These are phyloP conservation scores for Lasioglossum marginatum DNA, from an alignment of 2,888 invertebrate species.

Conservation along the genomic window DNA sequence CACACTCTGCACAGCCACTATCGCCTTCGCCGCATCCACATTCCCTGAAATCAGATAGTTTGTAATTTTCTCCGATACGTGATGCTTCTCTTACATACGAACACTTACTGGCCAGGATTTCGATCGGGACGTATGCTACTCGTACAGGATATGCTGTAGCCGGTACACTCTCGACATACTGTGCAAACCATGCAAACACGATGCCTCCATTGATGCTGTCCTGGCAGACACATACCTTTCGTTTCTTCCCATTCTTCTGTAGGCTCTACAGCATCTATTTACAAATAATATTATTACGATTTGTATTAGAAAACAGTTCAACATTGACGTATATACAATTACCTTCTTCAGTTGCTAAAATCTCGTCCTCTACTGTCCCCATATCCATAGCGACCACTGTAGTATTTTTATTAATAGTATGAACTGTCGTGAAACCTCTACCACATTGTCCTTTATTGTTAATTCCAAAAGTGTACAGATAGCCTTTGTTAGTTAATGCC, in stretches of 20 bases:
- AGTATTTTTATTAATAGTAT: slow-evolving; percentile 84
- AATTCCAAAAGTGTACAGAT: slow-evolving; percentile 97
- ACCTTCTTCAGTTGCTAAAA: slow-evolving; percentile 81
- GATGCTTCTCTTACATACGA: neutral
- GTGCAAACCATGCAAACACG: slow-evolving; percentile 96
- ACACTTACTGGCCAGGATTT: slow-evolving; percentile 84
- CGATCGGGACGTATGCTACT: slow-evolving; percentile 91
- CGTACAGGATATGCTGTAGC: slow-evolving; percentile 94
- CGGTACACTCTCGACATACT: slow-evolving; percentile 96
- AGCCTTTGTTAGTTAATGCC: slow-evolving; percentile 94
- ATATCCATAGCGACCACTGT: slow-evolving; percentile 86
- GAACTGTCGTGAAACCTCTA: slow-evolving; percentile 89
- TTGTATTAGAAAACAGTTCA: neutral
- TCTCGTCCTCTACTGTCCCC: slow-evolving; percentile 82
- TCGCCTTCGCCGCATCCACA: slow-evolving; percentile 99
- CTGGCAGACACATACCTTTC: slow-evolving; percentile 88
- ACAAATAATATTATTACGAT: neutral
- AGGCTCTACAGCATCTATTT: slow-evolving; percentile 80
- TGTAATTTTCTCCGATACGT: neutral
- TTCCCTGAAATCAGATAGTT: slow-evolving; percentile 87
- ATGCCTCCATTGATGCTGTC: slow-evolving; percentile 92
- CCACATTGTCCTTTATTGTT: slow-evolving; percentile 99
- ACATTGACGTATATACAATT: slow-evolving; percentile 16
- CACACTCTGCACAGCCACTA: slow-evolving; percentile 96
- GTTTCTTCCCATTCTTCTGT: slow-evolving; percentile 86